These are phyloP conservation scores for Oligia latruncula DNA, from an alignment of 2,888 invertebrate genomes.

Conservation along the genomic window DNA sequence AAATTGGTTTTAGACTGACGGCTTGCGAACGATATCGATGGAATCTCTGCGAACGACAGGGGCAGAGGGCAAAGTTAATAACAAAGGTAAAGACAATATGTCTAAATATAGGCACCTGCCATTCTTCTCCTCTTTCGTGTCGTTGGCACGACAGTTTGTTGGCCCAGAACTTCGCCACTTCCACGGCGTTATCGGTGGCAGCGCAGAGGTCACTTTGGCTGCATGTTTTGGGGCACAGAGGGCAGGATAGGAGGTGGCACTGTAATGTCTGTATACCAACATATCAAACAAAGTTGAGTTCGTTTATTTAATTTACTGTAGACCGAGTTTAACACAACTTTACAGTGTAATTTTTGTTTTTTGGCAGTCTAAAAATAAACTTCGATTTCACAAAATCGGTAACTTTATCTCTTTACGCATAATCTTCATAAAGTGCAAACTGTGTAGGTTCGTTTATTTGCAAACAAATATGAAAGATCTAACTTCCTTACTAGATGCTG, in stretches of 20 bases:
- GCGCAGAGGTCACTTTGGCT: no score
- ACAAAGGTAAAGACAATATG: slow-evolving; percentile 12
- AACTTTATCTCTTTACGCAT: not conserved
- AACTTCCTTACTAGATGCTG: not conserved
- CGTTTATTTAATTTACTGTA: no score
- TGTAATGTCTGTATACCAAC: no score
- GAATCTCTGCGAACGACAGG: slow-evolving; percentile 39
- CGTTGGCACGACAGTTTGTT: not conserved
- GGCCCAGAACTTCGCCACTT: no score
- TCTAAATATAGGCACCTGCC: not conserved
- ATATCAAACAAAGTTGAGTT: no score
- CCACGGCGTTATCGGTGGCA: no score
- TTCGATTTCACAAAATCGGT: not conserved
- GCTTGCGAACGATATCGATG: slow-evolving; percentile 16
- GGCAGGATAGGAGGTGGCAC: not conserved
- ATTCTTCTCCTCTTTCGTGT: not conserved
- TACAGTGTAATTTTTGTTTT: not conserved
- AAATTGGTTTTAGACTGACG: slow-evolving; percentile 38
- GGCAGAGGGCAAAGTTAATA: slow-evolving; percentile 27
- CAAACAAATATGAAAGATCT: not conserved
- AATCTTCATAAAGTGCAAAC: not conserved
- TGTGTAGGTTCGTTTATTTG: not conserved
- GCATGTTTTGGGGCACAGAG: not conserved
- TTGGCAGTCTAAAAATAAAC: not conserved
- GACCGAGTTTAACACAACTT: no score